phyloP scores from a whole-genome alignment of 2,113 vertebrate species.

The Misgurnus mizolepis region DNA sequence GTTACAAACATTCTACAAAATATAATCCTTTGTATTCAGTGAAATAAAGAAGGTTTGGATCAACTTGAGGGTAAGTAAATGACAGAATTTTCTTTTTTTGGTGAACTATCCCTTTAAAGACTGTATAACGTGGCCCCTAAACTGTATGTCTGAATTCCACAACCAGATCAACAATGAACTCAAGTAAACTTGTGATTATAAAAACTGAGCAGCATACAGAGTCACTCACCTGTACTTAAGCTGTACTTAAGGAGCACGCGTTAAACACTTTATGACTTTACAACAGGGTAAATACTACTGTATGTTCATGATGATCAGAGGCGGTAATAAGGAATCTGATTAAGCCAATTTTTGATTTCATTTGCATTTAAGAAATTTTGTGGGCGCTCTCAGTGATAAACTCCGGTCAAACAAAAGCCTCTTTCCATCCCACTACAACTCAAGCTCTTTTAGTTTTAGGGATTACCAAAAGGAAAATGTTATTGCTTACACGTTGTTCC shows the following conservation, averaged over 20 bases:
- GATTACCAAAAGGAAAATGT: not conserved
- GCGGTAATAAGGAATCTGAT: conserved; percentile 46
- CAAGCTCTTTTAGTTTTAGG: conserved; percentile 1
- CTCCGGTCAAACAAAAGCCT: conserved; percentile 50
- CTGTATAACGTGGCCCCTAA: conserved; percentile 31
- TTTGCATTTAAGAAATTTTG: conserved; percentile 47
- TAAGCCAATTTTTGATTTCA: conserved; percentile 58
- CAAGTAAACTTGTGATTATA: conserved; percentile 44
- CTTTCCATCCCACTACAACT: conserved; percentile 40
- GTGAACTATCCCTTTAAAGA: too few relatives aligned
- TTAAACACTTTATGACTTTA: not conserved
- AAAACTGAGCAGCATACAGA: conserved; percentile 40
- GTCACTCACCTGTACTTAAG: not conserved
- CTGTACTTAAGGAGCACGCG: not conserved
- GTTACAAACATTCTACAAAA: too few relatives aligned
- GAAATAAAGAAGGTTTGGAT: too few relatives aligned
- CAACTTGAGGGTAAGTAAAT: too few relatives aligned
- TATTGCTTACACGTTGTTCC: not conserved
- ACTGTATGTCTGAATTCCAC: conserved; percentile 55
- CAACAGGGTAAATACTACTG: not conserved
- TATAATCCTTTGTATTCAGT: too few relatives aligned
- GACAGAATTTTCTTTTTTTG: too few relatives aligned
- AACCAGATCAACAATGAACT: conserved; percentile 58
- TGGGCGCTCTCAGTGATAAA: conserved; percentile 46
- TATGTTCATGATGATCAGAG: not conserved